Percentiles rank a stretch among this genome's conserved stretches.
phyloP scores from a whole-genome alignment of 2,113 vertebrate genomes.

The cat (Felis catus) region F.catus_Fca126_mat1.0 CM031428.1:22677501-22678000 shows the following conservation, averaged over 20 bases:
- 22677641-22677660: neutral
- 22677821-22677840: neutral
- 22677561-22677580: slow-evolving; percentile 57
- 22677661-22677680: slow-evolving; percentile 7
- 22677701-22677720: neutral
- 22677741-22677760: slow-evolving; percentile 26
- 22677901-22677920: neutral
- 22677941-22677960: slow-evolving; percentile 1
- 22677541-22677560: slow-evolving; percentile 3
- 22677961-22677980: neutral
- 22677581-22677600: neutral
- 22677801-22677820: slow-evolving; percentile 20
- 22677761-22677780: neutral
- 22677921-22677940: neutral
- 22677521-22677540: neutral
- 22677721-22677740: neutral
- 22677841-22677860: neutral
- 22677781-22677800: neutral
- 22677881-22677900: neutral
- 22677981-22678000: neutral
- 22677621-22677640: neutral
- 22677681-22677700: neutral
- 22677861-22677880: neutral
- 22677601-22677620: neutral
- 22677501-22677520: slow-evolving; percentile 10